Conservation (phyloP, 2,113 vertebrate genomes). For the Turdus rufiventris region DNA sequence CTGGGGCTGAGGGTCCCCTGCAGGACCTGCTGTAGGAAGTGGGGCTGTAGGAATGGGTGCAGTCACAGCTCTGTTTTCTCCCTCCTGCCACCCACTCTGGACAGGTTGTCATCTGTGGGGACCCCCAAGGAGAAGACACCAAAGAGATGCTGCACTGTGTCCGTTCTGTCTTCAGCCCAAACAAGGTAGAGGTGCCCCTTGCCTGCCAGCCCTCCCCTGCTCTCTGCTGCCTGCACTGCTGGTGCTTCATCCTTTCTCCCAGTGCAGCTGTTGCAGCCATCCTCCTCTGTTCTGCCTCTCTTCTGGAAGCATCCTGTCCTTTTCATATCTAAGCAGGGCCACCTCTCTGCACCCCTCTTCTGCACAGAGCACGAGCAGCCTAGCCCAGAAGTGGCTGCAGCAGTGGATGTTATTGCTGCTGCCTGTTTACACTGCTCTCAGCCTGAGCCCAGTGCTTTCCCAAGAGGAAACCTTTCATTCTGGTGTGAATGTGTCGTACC, state of each 20-base stretch:
- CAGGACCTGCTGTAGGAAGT: background rate
- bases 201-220: background rate
- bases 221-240: background rate
- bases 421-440: background rate
- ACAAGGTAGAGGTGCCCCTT: conserved; percentile 76
- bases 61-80: background rate
- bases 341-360: background rate
- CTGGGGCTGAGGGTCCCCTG: background rate
- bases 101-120: conserved; percentile 88
- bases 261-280: background rate
- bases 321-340: background rate
- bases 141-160: conserved; percentile 76
- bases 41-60: background rate
- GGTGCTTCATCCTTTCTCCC: background rate
- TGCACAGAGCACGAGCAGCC: background rate
- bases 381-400: background rate
- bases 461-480: background rate
- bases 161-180: conserved; percentile 81
- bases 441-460: background rate
- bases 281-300: background rate
- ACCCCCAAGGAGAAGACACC: conserved; percentile 83
- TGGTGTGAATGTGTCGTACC: accelerated
- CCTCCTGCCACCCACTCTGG: background rate
- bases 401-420: background rate
- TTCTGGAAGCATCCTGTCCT: background rate